A percentile compares a stretch with the other conserved stretches of the same genome.
Evolutionary conservation across 2,888 invertebrate species (phyloP).

Genomic region (Phymatocera aterrima): DNA sequence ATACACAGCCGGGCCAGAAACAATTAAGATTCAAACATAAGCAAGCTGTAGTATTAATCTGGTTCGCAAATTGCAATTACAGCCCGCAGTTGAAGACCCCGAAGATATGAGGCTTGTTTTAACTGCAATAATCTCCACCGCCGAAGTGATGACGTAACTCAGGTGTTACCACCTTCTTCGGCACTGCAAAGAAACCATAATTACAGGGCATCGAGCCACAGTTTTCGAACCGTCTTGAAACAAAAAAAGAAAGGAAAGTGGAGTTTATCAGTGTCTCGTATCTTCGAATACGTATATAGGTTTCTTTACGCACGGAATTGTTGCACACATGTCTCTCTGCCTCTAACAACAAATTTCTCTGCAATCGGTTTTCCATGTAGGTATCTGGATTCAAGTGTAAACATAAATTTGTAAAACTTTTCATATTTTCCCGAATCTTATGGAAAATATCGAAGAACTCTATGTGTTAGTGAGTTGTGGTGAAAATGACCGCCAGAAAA

Average conservation of each 20-base stretch:
- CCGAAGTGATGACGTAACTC: constrained; percentile 16
- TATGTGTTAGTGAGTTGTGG: too few species aligned
- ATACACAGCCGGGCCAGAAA: background rate
- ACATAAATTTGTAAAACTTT: too few species aligned
- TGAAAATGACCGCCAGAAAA: too few species aligned
- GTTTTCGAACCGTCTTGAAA: background rate
- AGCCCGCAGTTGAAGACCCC: background rate
- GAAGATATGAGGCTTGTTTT: background rate
- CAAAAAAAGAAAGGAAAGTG: background rate
- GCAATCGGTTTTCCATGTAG: background rate
- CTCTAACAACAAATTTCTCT: background rate
- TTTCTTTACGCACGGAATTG: too few species aligned
- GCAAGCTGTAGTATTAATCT: background rate
- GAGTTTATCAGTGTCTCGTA: background rate
- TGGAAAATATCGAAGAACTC: too few species aligned
- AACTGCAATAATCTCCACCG: background rate
- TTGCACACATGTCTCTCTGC: too few species aligned
- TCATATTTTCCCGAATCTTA: too few species aligned
- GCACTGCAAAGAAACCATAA: constrained; percentile 2
- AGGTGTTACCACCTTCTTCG: constrained; percentile 23
- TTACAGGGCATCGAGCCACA: constrained; percentile 8
- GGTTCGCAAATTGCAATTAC: background rate
- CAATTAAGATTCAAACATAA: constrained; percentile 5
- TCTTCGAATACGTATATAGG: background rate
- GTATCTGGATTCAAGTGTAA: too few species aligned